phyloP scores from a whole-genome alignment of 2,888 invertebrate genomes.

The Nomada goodeniana region DNA sequence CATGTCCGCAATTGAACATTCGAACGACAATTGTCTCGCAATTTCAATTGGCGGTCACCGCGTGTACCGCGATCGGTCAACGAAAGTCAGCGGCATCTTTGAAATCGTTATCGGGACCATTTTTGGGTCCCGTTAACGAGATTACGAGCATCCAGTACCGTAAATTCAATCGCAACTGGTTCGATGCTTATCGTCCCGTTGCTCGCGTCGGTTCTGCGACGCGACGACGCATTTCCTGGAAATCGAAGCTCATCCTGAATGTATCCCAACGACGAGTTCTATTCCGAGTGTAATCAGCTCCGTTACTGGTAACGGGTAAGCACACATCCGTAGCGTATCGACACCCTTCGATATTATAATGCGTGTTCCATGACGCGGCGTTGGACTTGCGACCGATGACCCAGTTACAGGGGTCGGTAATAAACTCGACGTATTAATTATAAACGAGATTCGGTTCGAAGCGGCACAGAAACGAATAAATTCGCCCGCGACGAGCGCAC shows the following conservation, averaged over 20 bases:
- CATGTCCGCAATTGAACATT: not conserved
- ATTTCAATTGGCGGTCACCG: not conserved
- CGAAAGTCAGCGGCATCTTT: not conserved
- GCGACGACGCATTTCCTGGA: slow-evolving; percentile 17
- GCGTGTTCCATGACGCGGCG: not conserved
- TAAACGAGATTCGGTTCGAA: not conserved
- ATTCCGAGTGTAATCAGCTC: slow-evolving; percentile 27
- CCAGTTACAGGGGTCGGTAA: slow-evolving; percentile 22
- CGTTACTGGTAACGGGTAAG: not conserved
- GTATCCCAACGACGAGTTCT: not conserved
- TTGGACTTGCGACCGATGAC: slow-evolving; percentile 24
- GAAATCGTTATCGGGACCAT: slow-evolving; percentile 2
- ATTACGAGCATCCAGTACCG: slow-evolving; percentile 22
- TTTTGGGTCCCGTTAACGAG: slow-evolving; percentile 32
- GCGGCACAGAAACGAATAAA: not conserved
- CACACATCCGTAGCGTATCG: not conserved
- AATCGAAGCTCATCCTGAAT: slow-evolving; percentile 43
- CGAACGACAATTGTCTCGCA: not conserved
- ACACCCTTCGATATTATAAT: slow-evolving; percentile 7
- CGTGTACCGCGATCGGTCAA: not conserved
- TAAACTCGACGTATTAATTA: slow-evolving; percentile 40
- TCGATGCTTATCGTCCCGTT: slow-evolving; percentile 32
- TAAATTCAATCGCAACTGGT: slow-evolving; percentile 34
- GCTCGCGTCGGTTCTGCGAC: slow-evolving; percentile 15
- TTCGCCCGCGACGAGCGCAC: too few relatives aligned